Base-by-base conservation (phyloP, 2,888 invertebrate species). In the Autographa pulchrina region DNA sequence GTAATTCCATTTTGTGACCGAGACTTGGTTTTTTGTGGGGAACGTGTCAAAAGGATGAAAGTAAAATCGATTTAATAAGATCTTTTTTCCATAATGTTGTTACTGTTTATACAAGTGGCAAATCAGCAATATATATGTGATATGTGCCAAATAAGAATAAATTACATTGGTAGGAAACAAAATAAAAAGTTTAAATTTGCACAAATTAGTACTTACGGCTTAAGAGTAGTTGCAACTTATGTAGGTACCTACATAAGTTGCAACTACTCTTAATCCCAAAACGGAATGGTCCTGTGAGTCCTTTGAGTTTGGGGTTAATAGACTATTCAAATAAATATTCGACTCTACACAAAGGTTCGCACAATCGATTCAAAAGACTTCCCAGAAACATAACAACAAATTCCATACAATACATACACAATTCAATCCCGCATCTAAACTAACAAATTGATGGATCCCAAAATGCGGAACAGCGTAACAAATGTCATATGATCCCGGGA, bases 391-490 rank as follows among this genome's bases (percentile, higher is more conserved):
- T 25, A 56, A 25, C 54, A 25, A 56, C 25, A 56, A 56, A 56
- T 25, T 56, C 54, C 54, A 56, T 25, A 25, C 54, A 56, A 56
- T 56, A 25, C 20, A 25, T 25, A 56, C 54, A 56, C 54, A 56
- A 56, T 25, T 25, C 61, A 62, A 64, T 52, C 48, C 41, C 54
- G 48, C 60, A 65, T 78, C 68, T 70, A 62, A 41, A 69, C 62
- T 79, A 68, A 74, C 73, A 80, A 75, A 82, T 82, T 59, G 73
- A 82, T 80, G 62, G 67, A 67, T 73, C 48, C 67, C 64, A 48
- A 59, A 71, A 72, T 71, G 66, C 70, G 18, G 58, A 66, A 64
- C 48, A 18, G 18, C 41, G 48, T 68, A 61, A 74, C 70, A 71
- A 84, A 82, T 76, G 74, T 65, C 73, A 79, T 54, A 14, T 43